Evolutionary conservation across 2,888 invertebrate species (phyloP), one percentile per base, ranked within the genome.

Genomic region (Noctuana brunneofusca): DNA sequence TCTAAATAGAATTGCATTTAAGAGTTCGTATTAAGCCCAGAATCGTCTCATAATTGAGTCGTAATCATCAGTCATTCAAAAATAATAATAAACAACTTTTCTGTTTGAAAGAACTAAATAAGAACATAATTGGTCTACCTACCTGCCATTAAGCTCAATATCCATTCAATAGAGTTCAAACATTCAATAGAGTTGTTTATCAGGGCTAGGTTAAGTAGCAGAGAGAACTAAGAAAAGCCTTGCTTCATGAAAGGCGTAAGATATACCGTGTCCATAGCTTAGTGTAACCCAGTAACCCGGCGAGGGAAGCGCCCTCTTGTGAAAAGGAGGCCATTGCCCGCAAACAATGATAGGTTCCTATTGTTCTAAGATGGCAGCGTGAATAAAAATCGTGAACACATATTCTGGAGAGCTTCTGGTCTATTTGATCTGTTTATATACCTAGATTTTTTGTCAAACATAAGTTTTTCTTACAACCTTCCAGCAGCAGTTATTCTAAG

Each of bases 221-320:
- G 14, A 8, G 8, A 14, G 38, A 41, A 14, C 38, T 41, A 14
- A 41, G 6, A 41, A 52, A 59, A 16, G 20, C 30, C 52, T n/a
- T 12, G 20, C 30, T 43, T n/a, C 6, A 3, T 54, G 56, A 50
- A 63, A 56, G 14, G 50, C 50, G 50, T 30, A 27, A 55, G 14
- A 56, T 30, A 56, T 22, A 43, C 18, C 20, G 52, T 27, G 49
- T 50, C 24, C 30, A 35, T 54, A 59, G 48, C 60, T 41, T 49
- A n/a, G 49, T 56, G 56, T 56, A 63, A 63, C 63, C 63, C 63
- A 56, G 56, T 63, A 63, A 63, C 63, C 63, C 49, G 49, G 38
- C 24, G n/a, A 50, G 50, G 55, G 56, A 50, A 50, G 62, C 49
- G 62, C 49, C 49, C 55, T 56, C 63, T 63, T 27, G 55, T 30